These are phyloP conservation scores for Cyclura pinguis DNA, from an alignment of 2,797 vertebrate genomes.

Conservation along the genomic window DNA sequence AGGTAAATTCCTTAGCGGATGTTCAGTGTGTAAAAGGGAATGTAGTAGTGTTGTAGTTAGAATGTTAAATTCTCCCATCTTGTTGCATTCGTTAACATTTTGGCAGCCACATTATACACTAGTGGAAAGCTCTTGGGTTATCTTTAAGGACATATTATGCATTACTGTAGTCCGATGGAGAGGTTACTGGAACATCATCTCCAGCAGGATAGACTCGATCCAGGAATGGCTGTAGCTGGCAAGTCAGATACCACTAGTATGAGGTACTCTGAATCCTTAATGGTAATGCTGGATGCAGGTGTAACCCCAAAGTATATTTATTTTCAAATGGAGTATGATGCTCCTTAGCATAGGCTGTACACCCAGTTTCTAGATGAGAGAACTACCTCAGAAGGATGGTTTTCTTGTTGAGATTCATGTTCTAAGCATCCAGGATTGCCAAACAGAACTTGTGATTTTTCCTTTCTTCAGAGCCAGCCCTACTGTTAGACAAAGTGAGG, in stretches of 20 bases:
- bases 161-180: not conserved
- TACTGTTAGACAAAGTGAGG: not conserved
- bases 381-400: not conserved
- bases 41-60: not conserved
- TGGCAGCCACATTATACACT: not conserved
- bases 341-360: not conserved
- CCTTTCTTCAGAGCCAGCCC: not conserved
- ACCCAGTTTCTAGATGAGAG: not conserved
- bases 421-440: not conserved
- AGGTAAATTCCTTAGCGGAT: not conserved
- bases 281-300: not conserved
- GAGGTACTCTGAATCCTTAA: not conserved
- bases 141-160: not conserved
- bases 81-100: not conserved
- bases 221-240: not conserved
- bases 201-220: not conserved
- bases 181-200: not conserved
- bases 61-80: not conserved
- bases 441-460: not conserved
- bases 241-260: not conserved
- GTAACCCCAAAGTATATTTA: not conserved
- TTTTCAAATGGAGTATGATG: not conserved
- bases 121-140: not conserved
- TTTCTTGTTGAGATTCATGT: not conserved
- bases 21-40: not conserved